phyloP scores from a whole-genome alignment of 1,140 invertebrate genomes.

The Trypoxylus dichotomus region DNA sequence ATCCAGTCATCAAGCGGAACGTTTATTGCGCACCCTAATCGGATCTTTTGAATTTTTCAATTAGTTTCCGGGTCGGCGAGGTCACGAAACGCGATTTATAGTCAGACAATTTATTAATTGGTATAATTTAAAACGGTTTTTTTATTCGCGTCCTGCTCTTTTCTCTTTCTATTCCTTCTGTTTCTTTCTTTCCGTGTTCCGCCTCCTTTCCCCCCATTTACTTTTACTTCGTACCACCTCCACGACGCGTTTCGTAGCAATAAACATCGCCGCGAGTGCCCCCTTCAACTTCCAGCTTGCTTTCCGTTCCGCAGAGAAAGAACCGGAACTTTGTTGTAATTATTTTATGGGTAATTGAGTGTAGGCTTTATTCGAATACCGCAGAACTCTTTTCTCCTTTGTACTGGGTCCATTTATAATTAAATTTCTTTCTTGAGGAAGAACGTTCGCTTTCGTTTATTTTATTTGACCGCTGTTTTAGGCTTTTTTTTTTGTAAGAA shows the following conservation, averaged over 20 bases:
- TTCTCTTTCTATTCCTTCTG: neutral
- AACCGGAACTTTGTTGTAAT: slow-evolving; percentile 14
- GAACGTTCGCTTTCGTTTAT: neutral
- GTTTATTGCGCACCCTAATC: neutral
- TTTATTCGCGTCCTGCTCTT: neutral
- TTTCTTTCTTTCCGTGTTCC: neutral
- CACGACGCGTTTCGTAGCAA: neutral
- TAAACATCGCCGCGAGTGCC: neutral
- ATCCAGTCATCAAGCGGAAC: neutral
- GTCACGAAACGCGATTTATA: neutral
- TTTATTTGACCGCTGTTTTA: neutral
- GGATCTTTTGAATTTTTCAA: slow-evolving; percentile 22
- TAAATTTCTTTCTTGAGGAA: neutral
- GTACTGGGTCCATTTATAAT: neutral
- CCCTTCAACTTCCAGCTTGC: neutral
- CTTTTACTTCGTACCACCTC: neutral
- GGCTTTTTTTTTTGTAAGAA: neutral
- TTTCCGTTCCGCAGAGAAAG: neutral
- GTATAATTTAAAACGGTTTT: slow-evolving; percentile 9
- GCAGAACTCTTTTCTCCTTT: slow-evolving; percentile 1
- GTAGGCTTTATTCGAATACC: neutral
- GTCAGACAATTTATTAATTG: slow-evolving; percentile 11
- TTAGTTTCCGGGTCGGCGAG: neutral
- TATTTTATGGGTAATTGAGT: slow-evolving; percentile 24
- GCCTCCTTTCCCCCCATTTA: neutral